Evolutionary conservation across 2,888 invertebrate species (phyloP).

Genomic region (Agrotis puta): DNA sequence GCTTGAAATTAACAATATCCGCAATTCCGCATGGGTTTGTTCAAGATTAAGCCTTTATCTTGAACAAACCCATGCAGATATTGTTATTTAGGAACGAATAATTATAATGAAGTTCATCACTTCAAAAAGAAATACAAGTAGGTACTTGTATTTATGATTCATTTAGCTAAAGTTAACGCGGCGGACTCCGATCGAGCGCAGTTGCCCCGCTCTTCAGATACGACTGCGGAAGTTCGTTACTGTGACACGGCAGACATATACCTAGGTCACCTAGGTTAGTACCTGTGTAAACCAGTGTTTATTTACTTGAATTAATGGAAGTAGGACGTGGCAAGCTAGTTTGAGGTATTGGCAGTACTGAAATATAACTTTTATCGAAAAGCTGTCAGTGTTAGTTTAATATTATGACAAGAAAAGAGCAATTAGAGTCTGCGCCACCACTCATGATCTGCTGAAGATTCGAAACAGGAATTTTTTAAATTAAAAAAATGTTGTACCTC

Average conservation of each 20-base stretch:
- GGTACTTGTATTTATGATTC: slow-evolving; percentile 26
- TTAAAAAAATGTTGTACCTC: no score
- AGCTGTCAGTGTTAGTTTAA: no score
- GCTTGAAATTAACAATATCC: no score
- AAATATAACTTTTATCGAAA: no score
- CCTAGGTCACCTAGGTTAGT: background rate
- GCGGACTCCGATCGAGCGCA: slow-evolving; percentile 39
- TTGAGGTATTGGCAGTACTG: no score
- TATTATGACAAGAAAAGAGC: no score
- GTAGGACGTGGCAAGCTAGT: background rate
- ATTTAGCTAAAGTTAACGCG: slow-evolving; percentile 29
- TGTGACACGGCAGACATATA: slow-evolving; percentile 23
- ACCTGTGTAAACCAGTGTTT: background rate
- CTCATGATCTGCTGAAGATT: no score
- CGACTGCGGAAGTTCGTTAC: slow-evolving; percentile 61
- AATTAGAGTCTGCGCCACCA: no score
- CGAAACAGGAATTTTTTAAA: no score
- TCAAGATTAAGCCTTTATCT: no score
- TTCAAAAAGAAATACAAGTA: background rate
- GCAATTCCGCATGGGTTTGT: no score
- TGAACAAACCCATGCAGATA: no score
- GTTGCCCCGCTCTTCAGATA: slow-evolving; percentile 49
- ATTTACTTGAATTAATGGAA: slow-evolving; percentile 7
- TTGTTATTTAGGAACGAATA: background rate
- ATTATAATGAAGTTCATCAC: background rate